These are phyloP conservation scores for Diarsia brunnea DNA, from an alignment of 2,888 invertebrate species.

Conservation along the genomic window DNA sequence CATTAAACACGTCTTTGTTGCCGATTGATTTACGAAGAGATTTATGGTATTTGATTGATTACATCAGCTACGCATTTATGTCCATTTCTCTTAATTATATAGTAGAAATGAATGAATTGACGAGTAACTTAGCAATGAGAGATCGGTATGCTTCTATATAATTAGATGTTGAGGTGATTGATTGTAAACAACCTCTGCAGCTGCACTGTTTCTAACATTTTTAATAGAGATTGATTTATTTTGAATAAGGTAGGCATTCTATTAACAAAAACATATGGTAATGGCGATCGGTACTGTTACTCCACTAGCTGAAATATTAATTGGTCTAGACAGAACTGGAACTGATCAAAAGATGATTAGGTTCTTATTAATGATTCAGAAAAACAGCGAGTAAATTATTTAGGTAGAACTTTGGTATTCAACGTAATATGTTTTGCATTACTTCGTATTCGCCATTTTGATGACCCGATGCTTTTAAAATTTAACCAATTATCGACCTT, in stretches of 20 bases:
- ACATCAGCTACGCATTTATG: not conserved
- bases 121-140: slow-evolving; percentile 49
- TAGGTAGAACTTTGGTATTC: not conserved
- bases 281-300: slow-evolving; percentile 1
- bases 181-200: slow-evolving; percentile 63
- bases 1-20: slow-evolving; percentile 9
- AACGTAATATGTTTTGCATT: slow-evolving; percentile 10
- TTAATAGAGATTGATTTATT: slow-evolving; percentile 47
- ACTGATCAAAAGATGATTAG: slow-evolving; percentile 1
- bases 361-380: slow-evolving; percentile 10
- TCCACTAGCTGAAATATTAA: slow-evolving; percentile 13
- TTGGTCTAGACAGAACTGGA: slow-evolving; percentile 2
- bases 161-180: slow-evolving; percentile 71
- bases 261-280: not conserved
- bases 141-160: slow-evolving; percentile 62
- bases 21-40: slow-evolving; percentile 18
- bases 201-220: slow-evolving; percentile 35
- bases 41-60: slow-evolving; percentile 36
- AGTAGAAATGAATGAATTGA: slow-evolving; percentile 27
- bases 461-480: slow-evolving; percentile 52
- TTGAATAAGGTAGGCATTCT: slow-evolving; percentile 1
- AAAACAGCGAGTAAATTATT: slow-evolving; percentile 11
- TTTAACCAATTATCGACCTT: slow-evolving; percentile 64
- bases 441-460: slow-evolving; percentile 22
- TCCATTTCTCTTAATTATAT: slow-evolving; percentile 38